Conservation (phyloP, 2,888 invertebrate genomes). For the Tenthredo mesomela region DNA sequence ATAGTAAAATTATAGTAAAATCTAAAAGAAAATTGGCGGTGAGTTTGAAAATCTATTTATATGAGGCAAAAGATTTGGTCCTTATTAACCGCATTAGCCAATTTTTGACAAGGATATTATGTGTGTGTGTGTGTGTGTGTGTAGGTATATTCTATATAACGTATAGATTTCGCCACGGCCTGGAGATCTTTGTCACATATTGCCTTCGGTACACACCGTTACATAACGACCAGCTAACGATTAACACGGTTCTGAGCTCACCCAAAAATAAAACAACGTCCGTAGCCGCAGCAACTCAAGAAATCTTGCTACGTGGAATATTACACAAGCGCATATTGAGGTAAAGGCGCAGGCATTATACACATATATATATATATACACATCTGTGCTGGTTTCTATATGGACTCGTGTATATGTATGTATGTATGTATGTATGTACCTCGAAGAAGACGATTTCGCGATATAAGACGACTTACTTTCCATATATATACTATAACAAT, state of each 20-base stretch:
- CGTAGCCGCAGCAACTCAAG: slow-evolving; percentile 17
- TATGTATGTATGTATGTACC: too few relatives aligned
- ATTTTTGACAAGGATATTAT: not conserved
- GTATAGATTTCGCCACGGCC: slow-evolving; percentile 10
- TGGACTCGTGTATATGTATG: not conserved
- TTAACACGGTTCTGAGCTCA: slow-evolving; percentile 47
- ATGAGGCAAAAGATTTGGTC: not conserved
- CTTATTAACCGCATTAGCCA: not conserved
- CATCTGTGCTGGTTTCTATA: too few relatives aligned
- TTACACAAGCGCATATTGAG: slow-evolving; percentile 15
- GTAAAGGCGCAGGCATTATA: not conserved
- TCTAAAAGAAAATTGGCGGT: not conserved
- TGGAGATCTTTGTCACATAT: slow-evolving; percentile 40
- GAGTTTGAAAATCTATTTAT: not conserved
- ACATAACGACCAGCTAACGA: slow-evolving; percentile 49
- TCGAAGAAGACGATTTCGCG: not conserved
- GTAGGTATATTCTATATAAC: not conserved
- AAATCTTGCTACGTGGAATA: slow-evolving; percentile 45
- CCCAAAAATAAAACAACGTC: slow-evolving; percentile 44
- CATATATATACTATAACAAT: too few relatives aligned
- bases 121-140: too few relatives aligned
- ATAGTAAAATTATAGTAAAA: too few relatives aligned
- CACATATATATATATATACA: not conserved
- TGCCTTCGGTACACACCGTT: slow-evolving; percentile 36
- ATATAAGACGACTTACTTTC: too few relatives aligned